These are phyloP conservation scores for Uloborus diversus DNA, from an alignment of 1,140 invertebrate species.

Conservation along the genomic window DNA sequence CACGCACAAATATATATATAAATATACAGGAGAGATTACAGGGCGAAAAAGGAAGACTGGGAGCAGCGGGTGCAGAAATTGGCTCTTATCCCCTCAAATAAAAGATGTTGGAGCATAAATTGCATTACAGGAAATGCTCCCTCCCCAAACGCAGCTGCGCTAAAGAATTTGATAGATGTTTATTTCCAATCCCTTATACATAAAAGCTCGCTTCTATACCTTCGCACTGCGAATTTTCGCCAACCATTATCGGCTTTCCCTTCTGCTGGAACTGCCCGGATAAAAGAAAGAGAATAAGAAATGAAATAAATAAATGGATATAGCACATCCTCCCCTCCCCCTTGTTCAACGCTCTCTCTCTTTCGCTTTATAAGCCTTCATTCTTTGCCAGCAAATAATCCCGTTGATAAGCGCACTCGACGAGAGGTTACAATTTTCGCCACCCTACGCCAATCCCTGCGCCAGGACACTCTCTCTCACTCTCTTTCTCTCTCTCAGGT, in stretches of 20 bases:
- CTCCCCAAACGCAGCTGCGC: neutral
- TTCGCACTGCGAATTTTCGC: slow-evolving; percentile 39
- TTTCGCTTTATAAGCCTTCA: slow-evolving; percentile 21
- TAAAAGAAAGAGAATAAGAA: slow-evolving; percentile 31
- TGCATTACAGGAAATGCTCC: slow-evolving; percentile 22
- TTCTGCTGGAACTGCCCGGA: neutral
- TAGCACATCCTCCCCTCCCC: neutral
- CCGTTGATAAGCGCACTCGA: slow-evolving; percentile 33
- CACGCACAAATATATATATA: slow-evolving; percentile 9
- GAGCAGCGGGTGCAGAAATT: slow-evolving; percentile 27
- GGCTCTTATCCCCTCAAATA: slow-evolving; percentile 39
- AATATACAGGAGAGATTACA: neutral
- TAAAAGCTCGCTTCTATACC: slow-evolving; percentile 37
- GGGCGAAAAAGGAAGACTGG: too few species aligned
- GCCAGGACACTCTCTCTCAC: too few species aligned
- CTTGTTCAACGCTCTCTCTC: neutral
- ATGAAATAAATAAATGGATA: slow-evolving; percentile 53
- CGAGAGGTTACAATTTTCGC: too few species aligned
- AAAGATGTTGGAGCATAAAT: slow-evolving; percentile 32
- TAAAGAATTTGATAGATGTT: slow-evolving; percentile 51
- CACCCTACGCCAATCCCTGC: too few species aligned
- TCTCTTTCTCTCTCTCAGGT: too few species aligned
- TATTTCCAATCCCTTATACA: slow-evolving; percentile 22
- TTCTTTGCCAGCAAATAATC: slow-evolving; percentile 41
- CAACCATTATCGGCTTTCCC: slow-evolving; percentile 50